These are phyloP conservation scores for Bedellia somnulentella DNA, from an alignment of 2,888 invertebrate species.

Conservation along the genomic window DNA sequence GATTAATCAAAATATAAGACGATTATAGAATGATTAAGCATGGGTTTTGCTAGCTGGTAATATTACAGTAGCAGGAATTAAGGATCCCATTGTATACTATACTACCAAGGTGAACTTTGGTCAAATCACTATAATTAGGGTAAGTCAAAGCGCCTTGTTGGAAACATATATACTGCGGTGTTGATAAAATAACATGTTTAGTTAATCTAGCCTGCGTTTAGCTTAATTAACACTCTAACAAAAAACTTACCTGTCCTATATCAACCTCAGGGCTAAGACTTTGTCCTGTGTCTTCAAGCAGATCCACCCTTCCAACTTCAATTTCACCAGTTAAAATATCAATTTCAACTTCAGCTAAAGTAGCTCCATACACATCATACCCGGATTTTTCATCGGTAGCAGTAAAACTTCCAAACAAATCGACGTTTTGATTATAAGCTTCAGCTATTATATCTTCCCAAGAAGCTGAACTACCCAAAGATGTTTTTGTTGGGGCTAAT, in stretches of 20 bases:
- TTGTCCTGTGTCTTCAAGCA: conserved; percentile 60
- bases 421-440: conserved; percentile 33
- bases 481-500: conserved; percentile 37
- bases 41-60: no score
- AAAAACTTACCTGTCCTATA: conserved; percentile 43
- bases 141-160: no score
- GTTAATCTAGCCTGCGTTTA: no score
- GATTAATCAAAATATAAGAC: no score
- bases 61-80: no score
- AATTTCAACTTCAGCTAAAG: conserved; percentile 64
- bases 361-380: conserved; percentile 53
- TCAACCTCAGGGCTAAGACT: conserved; percentile 61
- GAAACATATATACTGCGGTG: neutral
- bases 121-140: no score
- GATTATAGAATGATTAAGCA: no score
- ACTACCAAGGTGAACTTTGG: neutral
- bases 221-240: no score
- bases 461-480: conserved; percentile 37
- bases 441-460: conserved; percentile 54
- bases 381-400: conserved; percentile 14
- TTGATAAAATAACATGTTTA: no score
- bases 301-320: conserved; percentile 49
- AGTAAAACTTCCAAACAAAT: conserved; percentile 24
- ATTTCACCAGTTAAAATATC: conserved; percentile 67
- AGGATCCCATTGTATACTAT: neutral